Conservation (phyloP, 2,888 invertebrate species). For the Lasioglossum marginatum region DNA sequence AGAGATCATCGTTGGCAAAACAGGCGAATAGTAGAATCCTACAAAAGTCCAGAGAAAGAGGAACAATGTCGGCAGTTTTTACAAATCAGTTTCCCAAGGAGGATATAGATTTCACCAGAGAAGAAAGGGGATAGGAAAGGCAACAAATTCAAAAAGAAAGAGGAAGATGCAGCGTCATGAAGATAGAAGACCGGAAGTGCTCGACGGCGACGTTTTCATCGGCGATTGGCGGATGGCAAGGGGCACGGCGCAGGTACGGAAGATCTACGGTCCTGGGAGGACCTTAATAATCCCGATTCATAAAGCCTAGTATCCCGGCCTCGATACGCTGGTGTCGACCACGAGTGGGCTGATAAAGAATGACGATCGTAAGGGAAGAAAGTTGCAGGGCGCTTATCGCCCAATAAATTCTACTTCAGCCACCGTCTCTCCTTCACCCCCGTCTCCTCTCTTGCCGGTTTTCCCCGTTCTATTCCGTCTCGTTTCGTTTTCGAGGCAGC, state of each 20-base stretch:
- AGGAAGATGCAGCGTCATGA: constrained; percentile 31
- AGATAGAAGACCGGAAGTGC: constrained; percentile 52
- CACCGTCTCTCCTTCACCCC: constrained; percentile 41
- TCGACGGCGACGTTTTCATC: constrained; percentile 60
- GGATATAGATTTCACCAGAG: constrained; percentile 4
- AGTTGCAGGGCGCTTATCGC: constrained; percentile 80
- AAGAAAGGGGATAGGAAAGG: constrained; percentile 3
- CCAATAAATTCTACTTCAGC: constrained; percentile 81
- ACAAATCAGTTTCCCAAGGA: background rate
- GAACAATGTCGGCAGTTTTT: background rate
- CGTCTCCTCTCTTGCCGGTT: constrained; percentile 7
- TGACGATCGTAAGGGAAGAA: constrained; percentile 78
- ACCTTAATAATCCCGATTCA: constrained; percentile 75
- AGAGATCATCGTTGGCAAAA: background rate
- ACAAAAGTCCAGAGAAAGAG: background rate
- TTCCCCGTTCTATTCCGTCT: constrained; percentile 42
- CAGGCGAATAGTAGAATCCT: background rate
- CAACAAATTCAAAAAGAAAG: constrained; percentile 11
- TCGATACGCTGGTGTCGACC: constrained; percentile 70
- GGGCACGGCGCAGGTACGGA: constrained; percentile 44
- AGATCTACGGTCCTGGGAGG: constrained; percentile 70
- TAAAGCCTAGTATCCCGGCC: constrained; percentile 69
- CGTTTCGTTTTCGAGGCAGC: constrained; percentile 51
- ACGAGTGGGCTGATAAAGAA: constrained; percentile 78
- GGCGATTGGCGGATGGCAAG: constrained; percentile 37